A percentile compares a stretch with the other conserved stretches of the same genome.
Conservation (phyloP, 2,797 vertebrate genomes). For the Cuniculus paca region DNA sequence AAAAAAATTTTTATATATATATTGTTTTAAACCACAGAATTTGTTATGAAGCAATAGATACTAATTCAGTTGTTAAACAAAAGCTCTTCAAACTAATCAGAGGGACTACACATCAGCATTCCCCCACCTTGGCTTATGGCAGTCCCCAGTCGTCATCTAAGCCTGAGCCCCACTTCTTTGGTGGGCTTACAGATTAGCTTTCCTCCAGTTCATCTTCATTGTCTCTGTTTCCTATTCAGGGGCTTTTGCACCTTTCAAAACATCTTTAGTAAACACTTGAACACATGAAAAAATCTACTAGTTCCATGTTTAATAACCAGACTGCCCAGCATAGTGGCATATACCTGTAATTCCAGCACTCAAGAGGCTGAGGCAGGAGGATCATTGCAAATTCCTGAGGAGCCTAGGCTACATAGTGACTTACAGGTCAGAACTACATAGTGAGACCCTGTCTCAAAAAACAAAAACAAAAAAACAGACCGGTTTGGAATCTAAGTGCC, state of each 20-base stretch:
- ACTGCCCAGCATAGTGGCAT: not conserved
- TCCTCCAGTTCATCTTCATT: not conserved
- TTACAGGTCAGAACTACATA: not conserved
- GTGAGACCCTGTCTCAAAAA: not conserved
- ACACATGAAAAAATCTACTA: not conserved
- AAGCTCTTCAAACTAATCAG: not conserved
- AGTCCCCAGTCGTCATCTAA: not conserved
- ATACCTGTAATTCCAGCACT: not conserved
- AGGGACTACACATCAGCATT: not conserved
- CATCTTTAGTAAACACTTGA: slow-evolving; percentile 43
- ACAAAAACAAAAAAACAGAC: not conserved
- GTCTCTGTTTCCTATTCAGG: not conserved
- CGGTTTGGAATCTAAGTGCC: not conserved
- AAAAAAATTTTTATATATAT: not conserved
- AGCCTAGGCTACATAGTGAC: not conserved
- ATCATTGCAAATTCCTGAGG: not conserved
- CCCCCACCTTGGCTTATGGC: not conserved
- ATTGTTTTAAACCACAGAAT: slow-evolving; percentile 12
- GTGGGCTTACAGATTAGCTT: slow-evolving; percentile 14
- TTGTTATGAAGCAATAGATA: slow-evolving; percentile 16
- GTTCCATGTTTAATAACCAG: not conserved
- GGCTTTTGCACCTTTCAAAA: not conserved
- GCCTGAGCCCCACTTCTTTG: not conserved
- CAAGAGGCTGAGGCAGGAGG: not conserved
- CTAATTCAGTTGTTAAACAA: slow-evolving; percentile 40